Evolutionary conservation across 2,113 vertebrate species (phyloP).

Genomic region (Pandion haliaetus): DNA sequence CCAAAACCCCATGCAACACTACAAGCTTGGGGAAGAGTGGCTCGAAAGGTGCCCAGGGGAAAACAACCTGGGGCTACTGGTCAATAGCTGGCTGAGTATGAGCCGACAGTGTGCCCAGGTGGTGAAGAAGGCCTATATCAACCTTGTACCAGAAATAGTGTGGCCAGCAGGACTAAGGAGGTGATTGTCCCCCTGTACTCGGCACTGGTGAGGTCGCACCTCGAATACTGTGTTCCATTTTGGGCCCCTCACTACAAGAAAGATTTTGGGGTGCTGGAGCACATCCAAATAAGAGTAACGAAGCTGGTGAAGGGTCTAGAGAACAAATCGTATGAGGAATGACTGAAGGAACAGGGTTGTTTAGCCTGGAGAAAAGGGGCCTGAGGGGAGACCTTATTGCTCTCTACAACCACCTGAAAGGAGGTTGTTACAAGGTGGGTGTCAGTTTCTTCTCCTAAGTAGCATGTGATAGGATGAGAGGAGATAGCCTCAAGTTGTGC

Average conservation of each 20-base stretch:
- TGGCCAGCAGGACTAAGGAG: background rate
- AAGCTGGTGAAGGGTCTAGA: background rate
- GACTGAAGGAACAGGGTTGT: background rate
- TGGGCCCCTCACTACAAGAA: background rate
- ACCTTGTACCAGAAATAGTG: background rate
- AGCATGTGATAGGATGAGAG: background rate
- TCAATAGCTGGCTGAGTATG: background rate
- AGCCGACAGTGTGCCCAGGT: background rate
- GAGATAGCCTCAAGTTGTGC: background rate
- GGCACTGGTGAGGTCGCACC: background rate
- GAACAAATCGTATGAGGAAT: background rate
- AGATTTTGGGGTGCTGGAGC: background rate
- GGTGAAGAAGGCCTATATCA: background rate
- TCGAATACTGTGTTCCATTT: background rate
- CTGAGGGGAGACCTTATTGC: background rate
- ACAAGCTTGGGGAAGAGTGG: background rate
- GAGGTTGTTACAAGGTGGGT: background rate
- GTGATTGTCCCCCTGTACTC: background rate
- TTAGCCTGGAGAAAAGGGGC: background rate
- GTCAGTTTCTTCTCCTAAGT: background rate
- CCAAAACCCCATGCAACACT: background rate
- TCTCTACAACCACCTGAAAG: background rate
- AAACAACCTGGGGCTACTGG: background rate
- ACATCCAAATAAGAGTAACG: background rate
- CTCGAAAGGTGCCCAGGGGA: background rate